phyloP scores from a whole-genome alignment of 2,797 vertebrate species.

The Aythya fuligula region DNA sequence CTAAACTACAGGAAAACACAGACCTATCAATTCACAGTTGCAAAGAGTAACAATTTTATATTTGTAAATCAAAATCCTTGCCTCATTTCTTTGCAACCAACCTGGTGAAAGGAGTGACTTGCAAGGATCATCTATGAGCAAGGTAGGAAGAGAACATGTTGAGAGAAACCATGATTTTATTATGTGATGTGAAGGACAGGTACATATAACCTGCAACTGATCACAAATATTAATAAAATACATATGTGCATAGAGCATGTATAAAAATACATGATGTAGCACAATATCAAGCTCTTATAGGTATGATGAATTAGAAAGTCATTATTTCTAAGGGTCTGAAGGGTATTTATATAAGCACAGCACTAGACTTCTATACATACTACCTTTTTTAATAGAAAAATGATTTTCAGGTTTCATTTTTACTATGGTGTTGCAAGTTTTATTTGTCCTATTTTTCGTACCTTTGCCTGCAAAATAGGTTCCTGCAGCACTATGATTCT shows the following conservation, averaged over 20 bases:
- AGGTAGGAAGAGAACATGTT: background rate
- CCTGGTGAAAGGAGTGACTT: background rate
- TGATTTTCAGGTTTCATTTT: background rate
- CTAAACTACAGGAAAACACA: background rate
- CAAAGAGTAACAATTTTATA: background rate
- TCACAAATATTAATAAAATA: background rate
- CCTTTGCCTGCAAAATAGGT: background rate
- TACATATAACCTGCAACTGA: background rate
- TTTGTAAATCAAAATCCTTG: background rate
- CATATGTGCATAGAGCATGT: background rate
- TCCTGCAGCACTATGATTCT: background rate
- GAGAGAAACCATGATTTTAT: background rate
- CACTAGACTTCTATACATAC: background rate
- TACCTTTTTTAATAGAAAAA: background rate
- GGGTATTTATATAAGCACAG: background rate
- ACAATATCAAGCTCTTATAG: background rate
- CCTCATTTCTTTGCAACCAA: background rate
- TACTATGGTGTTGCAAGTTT: background rate
- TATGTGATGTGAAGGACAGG: background rate
- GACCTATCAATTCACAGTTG: background rate
- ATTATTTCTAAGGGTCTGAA: background rate
- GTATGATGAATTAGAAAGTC: background rate
- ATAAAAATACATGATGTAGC: background rate
- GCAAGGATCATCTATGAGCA: background rate
- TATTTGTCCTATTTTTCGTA: slow-evolving; percentile 13